Base-by-base conservation (phyloP, 2,113 vertebrate species). In the Corythornis vintsioides region DNA sequence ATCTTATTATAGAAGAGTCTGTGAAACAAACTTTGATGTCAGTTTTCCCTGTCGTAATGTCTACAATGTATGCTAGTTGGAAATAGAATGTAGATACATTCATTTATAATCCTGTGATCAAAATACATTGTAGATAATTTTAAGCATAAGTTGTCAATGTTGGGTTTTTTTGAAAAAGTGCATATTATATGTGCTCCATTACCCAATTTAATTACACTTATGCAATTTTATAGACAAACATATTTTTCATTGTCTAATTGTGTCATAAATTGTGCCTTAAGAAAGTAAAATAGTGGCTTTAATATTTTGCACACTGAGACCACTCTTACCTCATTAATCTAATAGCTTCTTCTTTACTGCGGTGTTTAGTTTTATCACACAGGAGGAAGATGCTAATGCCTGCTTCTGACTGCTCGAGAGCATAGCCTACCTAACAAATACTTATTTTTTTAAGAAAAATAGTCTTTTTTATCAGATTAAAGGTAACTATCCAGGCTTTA, bases 181-280 rank as follows among this genome's bases (percentile, higher is more conserved):
- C 1, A 4, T 60, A 74, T 71, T 86, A 67, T 72, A 71, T 47
- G 72, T 89, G 65, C 33, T 14, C 11, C 69, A 86, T 90, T 95
- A 89, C 8, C 56, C n/a, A 52, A 74, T 83, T 93, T 93, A 94
- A 95, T 95, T 86, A 45, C n/a, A 83, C 13, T 70, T 73, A 67
- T 29, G 83, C 89, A 73, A 91, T 95, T 90, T 91, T 88, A 77
- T 56, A 77, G 42, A 63, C 66, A 2, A 75, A 13, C 21, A 12
- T 60, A 21, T 92, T 90, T 94, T 92, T 92, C 57, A 75, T 29
- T 90, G 69, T 86, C 65, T 91, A 7, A 7, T 81, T 91, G 42
- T 77, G 19, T 48, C 48, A 81, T 43, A 86, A 77, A 88, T 20
- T 52, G 7, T 71, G 26, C 25, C 17, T 59, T 71, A 74, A 88